Percentiles rank a stretch among this genome's conserved stretches.
phyloP scores from a whole-genome alignment of 1,140 invertebrate genomes.

The Lethrus apterus region DNA sequence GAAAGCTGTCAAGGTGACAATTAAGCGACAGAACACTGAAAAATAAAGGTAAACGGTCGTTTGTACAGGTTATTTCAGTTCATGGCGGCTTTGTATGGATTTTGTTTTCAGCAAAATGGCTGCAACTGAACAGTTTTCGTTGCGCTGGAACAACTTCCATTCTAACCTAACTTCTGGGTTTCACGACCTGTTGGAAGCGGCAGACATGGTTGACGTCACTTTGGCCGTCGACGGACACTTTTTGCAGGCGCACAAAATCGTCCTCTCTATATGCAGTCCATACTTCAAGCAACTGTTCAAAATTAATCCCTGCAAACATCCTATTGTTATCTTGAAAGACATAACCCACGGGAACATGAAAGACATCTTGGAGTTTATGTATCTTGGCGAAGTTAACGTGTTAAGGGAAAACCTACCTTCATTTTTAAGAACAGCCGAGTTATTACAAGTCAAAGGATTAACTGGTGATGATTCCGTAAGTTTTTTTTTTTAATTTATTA shows the following conservation, averaged over 20 bases:
- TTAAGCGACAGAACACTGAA: too few species aligned
- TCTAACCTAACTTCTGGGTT: conserved; percentile 55
- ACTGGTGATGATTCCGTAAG: conserved; percentile 47
- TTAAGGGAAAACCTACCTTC: conserved; percentile 79
- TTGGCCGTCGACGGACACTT: conserved; percentile 62
- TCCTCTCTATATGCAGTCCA: conserved; percentile 64
- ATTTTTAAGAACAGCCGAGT: conserved; percentile 80
- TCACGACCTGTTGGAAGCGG: conserved; percentile 53
- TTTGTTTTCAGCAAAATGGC: conserved; percentile 28
- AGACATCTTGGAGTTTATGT: conserved; percentile 76
- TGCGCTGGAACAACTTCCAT: conserved; percentile 61
- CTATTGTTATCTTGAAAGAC: conserved; percentile 74
- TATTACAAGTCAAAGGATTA: conserved; percentile 80
- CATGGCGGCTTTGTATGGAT: not conserved
- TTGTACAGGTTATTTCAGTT: conserved; percentile 13
- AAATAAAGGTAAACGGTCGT: conserved; percentile 8
- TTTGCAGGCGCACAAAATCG: conserved; percentile 63
- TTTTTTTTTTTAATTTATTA: conserved; percentile 14
- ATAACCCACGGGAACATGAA: conserved; percentile 68
- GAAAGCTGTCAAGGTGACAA: conserved; percentile 4
- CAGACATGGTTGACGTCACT: conserved; percentile 65
- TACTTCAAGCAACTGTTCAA: conserved; percentile 66
- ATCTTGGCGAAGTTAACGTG: conserved; percentile 85
- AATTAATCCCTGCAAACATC: conserved; percentile 42
- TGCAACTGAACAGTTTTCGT: conserved; percentile 50